These are phyloP conservation scores for Noctilio leporinus DNA, from an alignment of 2,113 vertebrate genomes.

Conservation along the genomic window DNA sequence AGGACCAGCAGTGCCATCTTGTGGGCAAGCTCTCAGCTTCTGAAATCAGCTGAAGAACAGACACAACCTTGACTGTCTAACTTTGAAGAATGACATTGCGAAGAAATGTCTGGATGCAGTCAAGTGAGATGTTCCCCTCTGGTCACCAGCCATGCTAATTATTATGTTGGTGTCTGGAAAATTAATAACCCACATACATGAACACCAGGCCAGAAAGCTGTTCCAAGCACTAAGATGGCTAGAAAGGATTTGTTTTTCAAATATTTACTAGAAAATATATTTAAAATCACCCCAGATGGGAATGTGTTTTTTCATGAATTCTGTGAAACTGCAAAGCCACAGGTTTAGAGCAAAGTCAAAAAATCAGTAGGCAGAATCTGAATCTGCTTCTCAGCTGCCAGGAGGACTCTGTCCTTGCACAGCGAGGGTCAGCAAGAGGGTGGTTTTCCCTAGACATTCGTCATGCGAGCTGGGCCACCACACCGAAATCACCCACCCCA, in stretches of 20 bases:
- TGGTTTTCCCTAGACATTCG: accelerated
- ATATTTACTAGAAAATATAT: slow-evolving; percentile 31
- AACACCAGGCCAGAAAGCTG: slow-evolving; percentile 30
- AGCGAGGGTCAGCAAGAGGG: background rate
- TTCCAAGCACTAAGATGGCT: slow-evolving; percentile 33
- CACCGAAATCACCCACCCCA: background rate
- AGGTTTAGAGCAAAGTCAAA: background rate
- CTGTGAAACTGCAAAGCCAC: background rate
- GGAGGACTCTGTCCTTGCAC: accelerated
- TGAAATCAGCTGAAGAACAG: background rate
- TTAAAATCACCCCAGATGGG: slow-evolving; percentile 39
- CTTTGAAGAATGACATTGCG: background rate
- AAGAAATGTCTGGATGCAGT: background rate
- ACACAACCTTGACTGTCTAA: slow-evolving; percentile 16
- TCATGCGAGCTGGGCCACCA: accelerated
- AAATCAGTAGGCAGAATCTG: no score
- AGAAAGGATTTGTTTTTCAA: slow-evolving; percentile 37
- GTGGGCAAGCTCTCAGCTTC: slow-evolving; percentile 59
- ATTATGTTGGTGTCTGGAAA: slow-evolving; percentile 67
- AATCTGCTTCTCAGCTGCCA: background rate
- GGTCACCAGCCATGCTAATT: slow-evolving; percentile 67
- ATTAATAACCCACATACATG: slow-evolving; percentile 59
- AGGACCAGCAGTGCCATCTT: slow-evolving; percentile 79
- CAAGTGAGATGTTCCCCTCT: slow-evolving; percentile 35
- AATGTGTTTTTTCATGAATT: background rate